phyloP scores from a whole-genome alignment of 2,888 invertebrate genomes.

The Mesoligia furuncula region DNA sequence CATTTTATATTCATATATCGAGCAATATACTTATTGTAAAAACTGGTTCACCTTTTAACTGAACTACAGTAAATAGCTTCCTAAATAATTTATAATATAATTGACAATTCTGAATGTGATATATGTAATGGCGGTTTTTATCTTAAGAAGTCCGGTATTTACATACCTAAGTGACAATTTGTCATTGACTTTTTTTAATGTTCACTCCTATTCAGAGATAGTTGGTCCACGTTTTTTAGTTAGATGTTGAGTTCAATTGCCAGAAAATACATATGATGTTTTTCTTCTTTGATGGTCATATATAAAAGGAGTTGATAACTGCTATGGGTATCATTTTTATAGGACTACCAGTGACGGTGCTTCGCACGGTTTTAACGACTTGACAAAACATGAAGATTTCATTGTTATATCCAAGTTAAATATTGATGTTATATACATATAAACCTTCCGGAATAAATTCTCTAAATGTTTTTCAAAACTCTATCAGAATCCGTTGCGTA shows the following conservation, averaged over 20 bases:
- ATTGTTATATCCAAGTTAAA: not conserved
- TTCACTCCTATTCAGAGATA: not conserved
- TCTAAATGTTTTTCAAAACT: no score
- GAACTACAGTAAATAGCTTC: constrained; percentile 80
- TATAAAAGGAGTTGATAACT: not conserved
- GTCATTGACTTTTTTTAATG: constrained; percentile 38
- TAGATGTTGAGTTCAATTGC: not conserved
- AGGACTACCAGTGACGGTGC: not conserved
- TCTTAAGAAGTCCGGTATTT: constrained; percentile 54
- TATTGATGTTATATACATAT: no score
- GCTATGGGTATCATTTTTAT: not conserved
- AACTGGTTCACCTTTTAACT: constrained; percentile 86
- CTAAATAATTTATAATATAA: constrained; percentile 79
- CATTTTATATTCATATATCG: constrained; percentile 78
- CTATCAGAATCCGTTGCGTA: no score
- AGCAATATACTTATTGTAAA: constrained; percentile 65
- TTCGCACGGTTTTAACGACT: not conserved
- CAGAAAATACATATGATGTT: not conserved
- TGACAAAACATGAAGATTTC: not conserved
- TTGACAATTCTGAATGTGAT: constrained; percentile 65
- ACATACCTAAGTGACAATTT: constrained; percentile 56
- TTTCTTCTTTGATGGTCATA: not conserved
- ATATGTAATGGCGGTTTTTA: constrained; percentile 50
- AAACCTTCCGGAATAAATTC: no score
- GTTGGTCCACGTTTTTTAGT: not conserved